A percentile compares a stretch with the other conserved stretches of the same genome.
phyloP scores from a whole-genome alignment of 2,113 vertebrate species.

The Tricholaema leucomelas region DNA sequence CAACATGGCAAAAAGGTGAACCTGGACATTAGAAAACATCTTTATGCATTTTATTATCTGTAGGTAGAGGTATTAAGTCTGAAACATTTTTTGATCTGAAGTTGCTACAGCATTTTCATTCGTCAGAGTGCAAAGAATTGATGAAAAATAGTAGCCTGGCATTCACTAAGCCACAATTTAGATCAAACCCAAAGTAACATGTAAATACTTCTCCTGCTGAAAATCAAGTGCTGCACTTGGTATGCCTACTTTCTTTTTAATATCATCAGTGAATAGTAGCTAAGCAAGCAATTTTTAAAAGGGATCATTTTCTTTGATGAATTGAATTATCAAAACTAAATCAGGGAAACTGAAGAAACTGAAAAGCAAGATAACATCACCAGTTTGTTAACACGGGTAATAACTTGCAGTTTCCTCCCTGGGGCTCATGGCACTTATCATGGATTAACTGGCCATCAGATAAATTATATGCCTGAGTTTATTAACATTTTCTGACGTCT shows the following conservation, averaged over 20 bases:
- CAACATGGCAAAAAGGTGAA: not conserved
- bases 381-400: not conserved
- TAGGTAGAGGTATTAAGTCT: not conserved
- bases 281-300: not conserved
- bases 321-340: not conserved
- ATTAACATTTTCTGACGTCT: not conserved
- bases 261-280: not conserved
- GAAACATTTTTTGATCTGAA: not conserved
- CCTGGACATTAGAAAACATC: not conserved
- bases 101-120: not conserved
- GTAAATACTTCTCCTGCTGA: not conserved
- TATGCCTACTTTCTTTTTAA: not conserved
- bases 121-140: not conserved
- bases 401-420: not conserved
- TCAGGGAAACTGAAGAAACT: not conserved
- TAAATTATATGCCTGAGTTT: not conserved
- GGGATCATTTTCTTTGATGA: not conserved
- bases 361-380: not conserved
- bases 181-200: not conserved
- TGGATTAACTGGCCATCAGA: not conserved
- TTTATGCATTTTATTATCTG: rapidly evolving
- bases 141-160: not conserved
- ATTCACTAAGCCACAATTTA: not conserved
- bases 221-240: not conserved
- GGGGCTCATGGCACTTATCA: not conserved